Base-by-base conservation (phyloP, 1,140 invertebrate species). In the Pararge aegeria region DNA sequence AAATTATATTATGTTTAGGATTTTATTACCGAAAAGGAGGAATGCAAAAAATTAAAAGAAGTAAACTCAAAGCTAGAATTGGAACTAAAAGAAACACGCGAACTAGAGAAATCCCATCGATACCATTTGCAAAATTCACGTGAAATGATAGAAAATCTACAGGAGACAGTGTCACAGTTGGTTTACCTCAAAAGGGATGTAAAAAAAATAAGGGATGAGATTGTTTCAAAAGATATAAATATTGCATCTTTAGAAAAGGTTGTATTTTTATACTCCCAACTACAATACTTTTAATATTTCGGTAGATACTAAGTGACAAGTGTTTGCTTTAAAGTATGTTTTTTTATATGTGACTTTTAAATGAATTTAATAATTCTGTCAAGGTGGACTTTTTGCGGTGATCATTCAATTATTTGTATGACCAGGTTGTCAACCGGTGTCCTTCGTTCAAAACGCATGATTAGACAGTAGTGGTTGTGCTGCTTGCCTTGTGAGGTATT, bases 111-210 rank as follows among this genome's bases (percentile, higher is more conserved):
- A 56, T 81, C 79, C 0, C 85, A 89, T 66, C 74, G 80, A 12
- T 80, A 79, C 51, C 78, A 84, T 61, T 78, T 90, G 40, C 57
- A 78, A 40, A 74, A 69, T 10, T 84, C 86, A 16, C 71, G 84
- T 29, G 82, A 91, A 75, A 86, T 91, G 75, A 88, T 91, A 24
- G 78, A 61, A 16, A 89, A 85, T 54, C 73, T 90, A 38, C 88
- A 91, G 66, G 77, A 85, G 40, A 87, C 85, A 5, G 83, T 91
- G 16, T 84, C 88, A 12, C 82, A 89, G 27, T 59, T 91, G 10
- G 76, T 89, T 34, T 84, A 84, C 70, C 56, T 90, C 5, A 91
- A 89, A 75, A 73, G 81, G 38, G 87, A 90, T 40, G 56, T 81
- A 2, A 90, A 89, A 69, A 80, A 74, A 53, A 70, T 86, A 30